phyloP scores from a whole-genome alignment of 1,140 invertebrate species.

The Drosophila asahinai region DNA sequence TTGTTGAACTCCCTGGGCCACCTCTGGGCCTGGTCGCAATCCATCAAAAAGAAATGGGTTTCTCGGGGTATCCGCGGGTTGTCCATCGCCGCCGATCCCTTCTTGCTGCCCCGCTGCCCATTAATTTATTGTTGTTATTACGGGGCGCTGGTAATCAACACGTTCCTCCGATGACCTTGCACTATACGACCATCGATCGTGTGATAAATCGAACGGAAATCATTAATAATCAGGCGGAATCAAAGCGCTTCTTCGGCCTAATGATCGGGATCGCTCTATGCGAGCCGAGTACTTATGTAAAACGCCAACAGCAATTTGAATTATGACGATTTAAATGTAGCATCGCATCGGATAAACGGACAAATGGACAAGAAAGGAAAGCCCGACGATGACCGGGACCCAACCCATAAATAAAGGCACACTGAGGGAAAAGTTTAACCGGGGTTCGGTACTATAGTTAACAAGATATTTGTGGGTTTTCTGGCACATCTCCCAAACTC shows the following conservation, averaged over 20 bases:
- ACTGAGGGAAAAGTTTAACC: constrained; percentile 11
- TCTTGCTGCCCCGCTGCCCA: constrained; percentile 42
- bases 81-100: constrained; percentile 33
- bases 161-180: constrained; percentile 81
- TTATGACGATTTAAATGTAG: constrained; percentile 64
- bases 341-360: constrained; percentile 9
- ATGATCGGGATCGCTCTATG: constrained; percentile 62
- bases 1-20: constrained; percentile 41
- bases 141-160: constrained; percentile 79
- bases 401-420: constrained; percentile 16
- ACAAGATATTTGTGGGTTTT: too few relatives aligned
- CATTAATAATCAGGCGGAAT: constrained; percentile 76
- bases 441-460: too few relatives aligned
- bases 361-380: constrained; percentile 31
- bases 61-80: constrained; percentile 59
- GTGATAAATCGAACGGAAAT: constrained; percentile 82
- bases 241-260: constrained; percentile 67
- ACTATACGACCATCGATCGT: constrained; percentile 74
- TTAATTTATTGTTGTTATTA: constrained; percentile 82
- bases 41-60: constrained; percentile 65
- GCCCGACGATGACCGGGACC: constrained; percentile 10
- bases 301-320: constrained; percentile 52
- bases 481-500: too few relatives aligned
- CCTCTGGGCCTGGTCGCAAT: constrained; percentile 42
- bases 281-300: constrained; percentile 46